Evolutionary conservation across 2,888 invertebrate genomes (phyloP).

Genomic region (Liopterus haemorrhoidalis): DNA sequence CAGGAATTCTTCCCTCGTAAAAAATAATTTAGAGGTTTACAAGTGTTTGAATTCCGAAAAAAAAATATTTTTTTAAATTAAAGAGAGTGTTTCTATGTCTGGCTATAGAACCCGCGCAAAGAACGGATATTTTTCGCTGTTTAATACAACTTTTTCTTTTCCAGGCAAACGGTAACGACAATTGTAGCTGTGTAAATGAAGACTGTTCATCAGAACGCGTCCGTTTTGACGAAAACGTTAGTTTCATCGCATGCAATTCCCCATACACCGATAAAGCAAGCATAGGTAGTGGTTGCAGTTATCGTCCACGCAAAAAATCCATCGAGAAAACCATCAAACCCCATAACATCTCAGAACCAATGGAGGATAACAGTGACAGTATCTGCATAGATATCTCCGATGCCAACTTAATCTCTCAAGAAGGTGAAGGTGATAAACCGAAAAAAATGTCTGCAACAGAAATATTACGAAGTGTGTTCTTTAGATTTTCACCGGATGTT

Average conservation of each 20-base stretch:
- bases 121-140: not conserved
- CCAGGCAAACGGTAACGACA: slow-evolving; percentile 45
- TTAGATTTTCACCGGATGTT: slow-evolving; percentile 42
- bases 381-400: slow-evolving; percentile 42
- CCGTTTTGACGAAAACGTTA: slow-evolving; percentile 59
- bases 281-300: slow-evolving; percentile 45
- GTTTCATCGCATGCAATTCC: slow-evolving; percentile 47
- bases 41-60: no score
- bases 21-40: no score
- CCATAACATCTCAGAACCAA: slow-evolving; percentile 28
- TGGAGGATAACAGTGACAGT: slow-evolving; percentile 42
- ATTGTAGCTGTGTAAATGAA: slow-evolving; percentile 47
- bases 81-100: no score
- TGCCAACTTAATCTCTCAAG: slow-evolving; percentile 16
- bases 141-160: slow-evolving; percentile 29
- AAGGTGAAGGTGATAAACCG: slow-evolving; percentile 32
- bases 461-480: slow-evolving; percentile 50
- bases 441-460: slow-evolving; percentile 46
- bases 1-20: no score
- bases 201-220: slow-evolving; percentile 58
- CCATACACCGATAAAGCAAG: slow-evolving; percentile 45
- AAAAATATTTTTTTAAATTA: no score
- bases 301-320: slow-evolving; percentile 37
- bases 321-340: slow-evolving; percentile 23
- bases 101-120: no score